Evolutionary conservation across 2,888 invertebrate genomes (phyloP), one percentile per base, ranked within the genome.

Genomic region (Lycaena phlaeas): DNA sequence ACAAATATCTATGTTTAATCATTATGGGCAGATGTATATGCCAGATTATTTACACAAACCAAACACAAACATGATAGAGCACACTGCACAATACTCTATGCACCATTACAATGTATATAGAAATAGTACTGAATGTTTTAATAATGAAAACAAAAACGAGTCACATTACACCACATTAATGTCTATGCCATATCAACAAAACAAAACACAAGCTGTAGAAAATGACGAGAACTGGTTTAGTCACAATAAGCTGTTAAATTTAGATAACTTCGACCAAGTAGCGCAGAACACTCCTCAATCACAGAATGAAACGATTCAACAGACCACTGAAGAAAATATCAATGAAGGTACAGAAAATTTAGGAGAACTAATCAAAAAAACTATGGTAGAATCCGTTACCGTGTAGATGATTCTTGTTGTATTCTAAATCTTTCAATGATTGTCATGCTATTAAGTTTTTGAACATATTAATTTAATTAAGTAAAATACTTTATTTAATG

Each of bases 321-420:
- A 54, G 17, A 37, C 58, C 26, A 42, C 43, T 14, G 69, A 70
- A 48, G 53, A 46, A 59, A 66, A 61, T 48, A 54, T 54, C 28
- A 46, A 60, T 12, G 82, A 82, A 25, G n/a, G n/a, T n/a, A 71
- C 73, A 53, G 93, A 94, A 60, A 95, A 95, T 71, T 94, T 95
- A 64, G 95, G 95, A 40, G 95, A 95, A 84, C 92, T 96, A 59
- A 95, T 95, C 56, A 95, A 95, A 75, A 94, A 95, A 77, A 93
- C 94, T 49, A 94, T 95, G 88, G 94, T 95, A 64, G 95, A 95
- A 74, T 94, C 94, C 58, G 94, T 93, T 59, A 92, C 91, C 59
- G 93, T 93, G 82, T 94, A 89, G 87, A 67, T 68, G 54, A 74
- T 68, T 65, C 62, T 70, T 75, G 73, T 79, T 77, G 71, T 81